Evolutionary conservation across 2,888 invertebrate species (phyloP), one percentile per base, ranked within the genome.

Genomic region (Anodontia alba): DNA sequence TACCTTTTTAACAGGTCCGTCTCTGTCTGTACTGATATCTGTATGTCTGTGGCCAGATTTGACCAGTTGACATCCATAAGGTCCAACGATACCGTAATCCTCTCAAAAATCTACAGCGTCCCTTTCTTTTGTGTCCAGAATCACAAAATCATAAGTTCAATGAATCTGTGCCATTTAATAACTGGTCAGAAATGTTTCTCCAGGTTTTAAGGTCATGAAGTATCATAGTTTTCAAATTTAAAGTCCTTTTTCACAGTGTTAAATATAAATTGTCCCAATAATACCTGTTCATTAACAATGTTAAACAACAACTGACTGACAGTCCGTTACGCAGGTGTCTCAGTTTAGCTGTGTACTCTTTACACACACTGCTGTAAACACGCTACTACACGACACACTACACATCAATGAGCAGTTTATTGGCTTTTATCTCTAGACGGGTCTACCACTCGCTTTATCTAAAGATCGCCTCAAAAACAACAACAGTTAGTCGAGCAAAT

Each of bases 1-100:
- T 86, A 86, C 86, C 83, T 86, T 80, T 86, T 85, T 46, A 85
- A 68, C 33, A 62, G 33, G 71, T 80, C 86, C 38, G 86, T 85
- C 73, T 86, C 89, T 29, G 89, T 88, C 78, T 89, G 87, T 75
- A 89, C 88, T 38, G 89, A 87, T 73, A 89, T 89, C 75, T 89
- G 89, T 66, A 89, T 80, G 74, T 89, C 89, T 33, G 89, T 83
- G 78, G 88, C 87, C 83, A 89, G 75, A 76, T 85, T 85, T 51
- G 85, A 77, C 85, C 85, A 85, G 73, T 80, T 82, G 76, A 82
- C 80, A 85, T 85, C 85, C 85, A 85, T 85, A 83, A 43, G 80
- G 69, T 73, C 73, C 67, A 68, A 49, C 73, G 62, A 42, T 62
- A 31, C 33, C 62, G 31, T 33, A 33, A 33, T 20, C 62, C 33